A percentile compares a stretch with the other conserved stretches of the same genome.
Conservation (phyloP, 1,140 invertebrate genomes). For the Sogatella furcifera region DNA sequence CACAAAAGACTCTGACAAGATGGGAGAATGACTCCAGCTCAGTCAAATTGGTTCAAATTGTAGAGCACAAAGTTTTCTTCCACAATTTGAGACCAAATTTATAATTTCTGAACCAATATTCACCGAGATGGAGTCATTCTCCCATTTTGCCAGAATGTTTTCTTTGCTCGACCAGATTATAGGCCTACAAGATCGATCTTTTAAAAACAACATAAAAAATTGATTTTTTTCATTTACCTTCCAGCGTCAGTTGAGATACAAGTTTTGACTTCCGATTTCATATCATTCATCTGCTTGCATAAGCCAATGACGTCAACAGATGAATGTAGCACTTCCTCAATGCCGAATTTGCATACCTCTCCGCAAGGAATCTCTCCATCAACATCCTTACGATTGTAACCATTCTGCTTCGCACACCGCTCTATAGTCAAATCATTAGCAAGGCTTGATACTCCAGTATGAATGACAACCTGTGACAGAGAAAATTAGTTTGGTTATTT, state of each 20-base stretch:
- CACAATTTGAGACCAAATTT: no score
- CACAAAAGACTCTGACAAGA: no score
- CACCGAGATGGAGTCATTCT: no score
- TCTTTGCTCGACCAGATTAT: no score
- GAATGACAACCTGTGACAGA: constrained; percentile 45
- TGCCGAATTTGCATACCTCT: constrained; percentile 30
- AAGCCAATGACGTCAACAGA: constrained; percentile 32
- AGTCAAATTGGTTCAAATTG: no score
- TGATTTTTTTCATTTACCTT: not conserved
- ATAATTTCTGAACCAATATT: no score
- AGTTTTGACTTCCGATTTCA: constrained; percentile 23
- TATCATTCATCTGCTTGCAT: constrained; percentile 34
- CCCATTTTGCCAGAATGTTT: no score
- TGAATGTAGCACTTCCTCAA: constrained; percentile 33
- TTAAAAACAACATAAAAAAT: no score
- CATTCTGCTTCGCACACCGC: constrained; percentile 39
- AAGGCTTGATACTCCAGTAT: constrained; percentile 47
- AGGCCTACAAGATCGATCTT: no score
- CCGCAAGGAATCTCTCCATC: constrained; percentile 31
- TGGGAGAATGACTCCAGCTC: no score
- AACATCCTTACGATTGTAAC: constrained; percentile 41
- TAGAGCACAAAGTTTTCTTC: no score
- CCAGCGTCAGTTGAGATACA: constrained; percentile 36
- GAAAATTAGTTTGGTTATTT: no score
- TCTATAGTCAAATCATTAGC: constrained; percentile 46